Conservation (phyloP, 2,113 vertebrate genomes). For the rat (Rattus norvegicus) region GRCr8 NC_086020.1:13331501-13332000, state of each 20-base stretch:
- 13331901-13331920: not conserved
- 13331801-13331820: not conserved
- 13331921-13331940: not conserved
- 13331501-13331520: not conserved
- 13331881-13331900: not conserved
- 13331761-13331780: not conserved
- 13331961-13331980: not conserved
- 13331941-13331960: not conserved
- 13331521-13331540: not conserved
- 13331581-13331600: not conserved
- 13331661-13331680: not conserved
- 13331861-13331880: not conserved
- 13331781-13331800: not conserved
- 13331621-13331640: not conserved
- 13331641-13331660: not conserved
- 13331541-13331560: not conserved
- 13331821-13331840: not conserved
- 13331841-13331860: not conserved
- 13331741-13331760: not conserved
- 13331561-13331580: not conserved
- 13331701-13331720: conserved; percentile 2
- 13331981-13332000: not conserved
- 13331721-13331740: not conserved
- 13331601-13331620: not conserved
- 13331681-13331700: not conserved